Evolutionary conservation across 2,797 vertebrate genomes (phyloP).

Genomic region (Siniperca scherzeri): DNA sequence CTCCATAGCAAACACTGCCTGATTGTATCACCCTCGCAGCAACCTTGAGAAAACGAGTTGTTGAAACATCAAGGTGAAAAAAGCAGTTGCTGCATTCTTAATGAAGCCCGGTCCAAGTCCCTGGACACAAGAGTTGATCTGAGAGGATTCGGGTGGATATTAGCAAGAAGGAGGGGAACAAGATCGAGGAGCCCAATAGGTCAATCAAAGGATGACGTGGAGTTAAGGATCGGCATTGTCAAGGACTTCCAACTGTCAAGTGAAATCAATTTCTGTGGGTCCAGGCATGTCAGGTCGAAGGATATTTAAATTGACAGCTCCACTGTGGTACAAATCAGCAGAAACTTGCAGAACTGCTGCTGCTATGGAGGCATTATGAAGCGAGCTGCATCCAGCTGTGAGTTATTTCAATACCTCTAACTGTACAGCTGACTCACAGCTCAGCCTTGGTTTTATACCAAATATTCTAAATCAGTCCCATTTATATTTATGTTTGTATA

Average conservation of each 20-base stretch:
- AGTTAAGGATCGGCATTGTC: conserved; percentile 38
- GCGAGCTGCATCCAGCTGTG: conserved; percentile 23
- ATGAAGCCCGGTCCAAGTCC: conserved; percentile 42
- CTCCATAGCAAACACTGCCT: conserved; percentile 32
- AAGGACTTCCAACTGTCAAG: conserved; percentile 51
- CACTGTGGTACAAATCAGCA: conserved; percentile 26
- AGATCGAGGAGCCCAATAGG: conserved; percentile 39
- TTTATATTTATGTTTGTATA: background rate
- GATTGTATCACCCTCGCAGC: conserved; percentile 43
- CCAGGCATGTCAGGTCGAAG: conserved; percentile 10
- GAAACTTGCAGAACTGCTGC: conserved; percentile 28
- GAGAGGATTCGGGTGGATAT: conserved; percentile 47
- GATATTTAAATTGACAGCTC: conserved; percentile 21
- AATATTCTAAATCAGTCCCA: background rate
- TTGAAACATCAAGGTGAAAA: conserved; percentile 66
- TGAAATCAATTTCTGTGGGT: conserved; percentile 48
- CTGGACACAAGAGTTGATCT: conserved; percentile 45
- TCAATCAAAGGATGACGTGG: conserved; percentile 47
- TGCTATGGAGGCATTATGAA: background rate
- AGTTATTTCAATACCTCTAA: conserved; percentile 15
- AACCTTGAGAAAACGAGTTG: conserved; percentile 66
- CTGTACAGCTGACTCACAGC: conserved; percentile 27
- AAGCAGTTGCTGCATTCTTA: conserved; percentile 48
- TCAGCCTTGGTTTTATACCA: background rate
- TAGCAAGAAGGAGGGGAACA: conserved; percentile 38